Evolutionary conservation across 2,113 vertebrate species (phyloP).

Genomic region (Trochalopteron elliotii): DNA sequence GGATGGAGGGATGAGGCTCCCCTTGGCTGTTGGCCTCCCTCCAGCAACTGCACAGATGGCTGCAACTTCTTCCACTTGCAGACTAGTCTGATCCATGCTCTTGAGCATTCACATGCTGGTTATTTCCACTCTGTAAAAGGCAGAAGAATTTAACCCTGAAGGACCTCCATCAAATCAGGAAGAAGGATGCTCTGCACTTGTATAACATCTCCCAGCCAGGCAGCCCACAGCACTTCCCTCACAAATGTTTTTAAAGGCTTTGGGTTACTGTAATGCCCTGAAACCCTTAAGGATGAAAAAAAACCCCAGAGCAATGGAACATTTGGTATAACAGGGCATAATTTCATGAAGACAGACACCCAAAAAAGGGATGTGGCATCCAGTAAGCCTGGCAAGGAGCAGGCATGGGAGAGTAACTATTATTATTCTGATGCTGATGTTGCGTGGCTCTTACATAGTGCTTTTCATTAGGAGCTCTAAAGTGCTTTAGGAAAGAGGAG

Average conservation of each 20-base stretch:
- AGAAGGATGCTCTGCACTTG: background rate
- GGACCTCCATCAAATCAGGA: background rate
- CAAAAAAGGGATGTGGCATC: background rate
- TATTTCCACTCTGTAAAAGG: conserved; percentile 31
- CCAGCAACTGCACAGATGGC: conserved; percentile 24
- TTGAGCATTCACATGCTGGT: background rate
- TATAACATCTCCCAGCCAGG: background rate
- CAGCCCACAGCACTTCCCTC: background rate
- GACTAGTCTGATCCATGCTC: background rate
- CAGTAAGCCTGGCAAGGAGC: background rate
- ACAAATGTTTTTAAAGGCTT: background rate
- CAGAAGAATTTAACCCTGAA: conserved; percentile 46
- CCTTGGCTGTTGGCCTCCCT: background rate
- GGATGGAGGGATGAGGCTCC: background rate
- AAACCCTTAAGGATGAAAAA: background rate
- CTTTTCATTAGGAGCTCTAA: conserved; percentile 58
- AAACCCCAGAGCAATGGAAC: background rate
- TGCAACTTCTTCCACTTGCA: conserved; percentile 1
- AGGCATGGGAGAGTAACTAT: background rate
- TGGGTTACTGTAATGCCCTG: background rate
- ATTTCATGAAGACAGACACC: background rate
- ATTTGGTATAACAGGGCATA: background rate
- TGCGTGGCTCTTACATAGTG: background rate
- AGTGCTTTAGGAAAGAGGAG: conserved; percentile 39
- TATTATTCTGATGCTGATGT: background rate